phyloP scores from a whole-genome alignment of 2,797 vertebrate genomes.

The Xenopus petersii region DNA sequence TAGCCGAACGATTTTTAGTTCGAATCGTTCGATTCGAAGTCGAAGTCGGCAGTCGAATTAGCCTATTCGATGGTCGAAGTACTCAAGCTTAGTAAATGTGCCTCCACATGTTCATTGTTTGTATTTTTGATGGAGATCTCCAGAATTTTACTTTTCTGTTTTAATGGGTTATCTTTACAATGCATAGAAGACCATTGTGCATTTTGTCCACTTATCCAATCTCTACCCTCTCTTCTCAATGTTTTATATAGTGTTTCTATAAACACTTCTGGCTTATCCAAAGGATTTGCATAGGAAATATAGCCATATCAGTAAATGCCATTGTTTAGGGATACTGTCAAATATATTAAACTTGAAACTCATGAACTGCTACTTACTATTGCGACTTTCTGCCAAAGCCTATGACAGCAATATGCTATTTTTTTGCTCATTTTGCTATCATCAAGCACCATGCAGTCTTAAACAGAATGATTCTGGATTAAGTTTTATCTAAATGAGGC shows the following conservation, averaged over 20 bases:
- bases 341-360: conserved; percentile 28
- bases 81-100: too few relatives aligned
- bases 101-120: too few relatives aligned
- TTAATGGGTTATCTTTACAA: too few relatives aligned
- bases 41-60: too few relatives aligned
- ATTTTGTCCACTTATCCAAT: neutral
- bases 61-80: too few relatives aligned
- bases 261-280: conserved; percentile 9
- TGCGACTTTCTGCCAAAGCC: neutral
- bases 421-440: conserved; percentile 24
- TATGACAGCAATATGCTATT: conserved; percentile 8
- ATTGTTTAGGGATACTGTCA: conserved; percentile 21
- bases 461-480: conserved; percentile 42
- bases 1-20: too few relatives aligned
- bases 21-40: too few relatives aligned
- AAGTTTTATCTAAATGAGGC: conserved; percentile 39
- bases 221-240: neutral
- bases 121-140: too few relatives aligned
- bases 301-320: neutral
- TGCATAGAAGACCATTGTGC: neutral
- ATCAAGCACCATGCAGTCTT: conserved; percentile 34
- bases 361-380: neutral
- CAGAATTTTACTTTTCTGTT: too few relatives aligned
- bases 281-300: conserved; percentile 13
- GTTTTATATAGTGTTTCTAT: neutral